Conservation (phyloP, 2,888 invertebrate species). For the Diploptera punctata region DNA sequence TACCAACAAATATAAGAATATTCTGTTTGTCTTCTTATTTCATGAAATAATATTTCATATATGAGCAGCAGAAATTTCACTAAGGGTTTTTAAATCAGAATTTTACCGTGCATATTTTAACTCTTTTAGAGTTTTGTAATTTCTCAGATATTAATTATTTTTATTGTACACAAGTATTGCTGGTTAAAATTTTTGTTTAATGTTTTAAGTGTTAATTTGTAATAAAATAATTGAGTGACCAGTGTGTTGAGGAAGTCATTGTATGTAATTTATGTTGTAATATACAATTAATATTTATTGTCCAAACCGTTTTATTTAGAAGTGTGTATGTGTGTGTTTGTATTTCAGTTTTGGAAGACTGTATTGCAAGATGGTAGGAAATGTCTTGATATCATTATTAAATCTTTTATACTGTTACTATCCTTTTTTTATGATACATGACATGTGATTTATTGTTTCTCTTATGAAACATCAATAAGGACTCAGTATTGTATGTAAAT, state of each 20-base stretch:
- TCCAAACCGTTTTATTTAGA: not conserved
- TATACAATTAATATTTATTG: conserved; percentile 10
- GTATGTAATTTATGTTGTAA: conserved; percentile 13
- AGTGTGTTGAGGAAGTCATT: not conserved
- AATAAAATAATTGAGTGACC: not conserved
- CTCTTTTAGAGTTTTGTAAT: no score
- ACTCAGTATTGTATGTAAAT: not conserved
- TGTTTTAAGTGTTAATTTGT: not conserved
- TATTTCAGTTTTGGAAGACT: conserved; percentile 5
- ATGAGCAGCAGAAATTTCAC: no score
- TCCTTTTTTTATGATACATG: not conserved
- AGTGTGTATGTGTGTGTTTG: conserved; percentile 5
- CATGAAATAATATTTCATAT: no score
- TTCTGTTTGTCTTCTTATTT: no score
- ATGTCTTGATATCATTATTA: conserved; percentile 3
- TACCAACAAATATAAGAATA: no score
- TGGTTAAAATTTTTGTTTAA: no score
- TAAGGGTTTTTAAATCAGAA: no score
- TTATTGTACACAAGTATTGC: not conserved
- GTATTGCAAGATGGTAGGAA: conserved; percentile 14
- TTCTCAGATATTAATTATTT: not conserved
- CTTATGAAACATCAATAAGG: not conserved
- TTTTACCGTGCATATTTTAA: no score
- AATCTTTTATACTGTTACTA: not conserved
- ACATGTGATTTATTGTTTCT: not conserved